Conservation (phyloP, 2,797 vertebrate species). For the Linurgus olivaceus region DNA sequence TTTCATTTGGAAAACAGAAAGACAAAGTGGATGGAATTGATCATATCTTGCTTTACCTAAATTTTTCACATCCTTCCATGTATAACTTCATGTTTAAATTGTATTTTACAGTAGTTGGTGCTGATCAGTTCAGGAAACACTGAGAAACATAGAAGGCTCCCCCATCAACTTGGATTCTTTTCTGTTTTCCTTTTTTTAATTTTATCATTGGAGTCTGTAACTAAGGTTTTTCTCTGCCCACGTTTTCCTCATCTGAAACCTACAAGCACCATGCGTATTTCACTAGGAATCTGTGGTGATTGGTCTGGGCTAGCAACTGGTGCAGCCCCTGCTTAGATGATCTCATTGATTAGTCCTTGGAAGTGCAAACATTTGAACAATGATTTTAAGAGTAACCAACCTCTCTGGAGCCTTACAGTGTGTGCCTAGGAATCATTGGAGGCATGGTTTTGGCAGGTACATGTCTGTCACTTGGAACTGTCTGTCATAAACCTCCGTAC, state of each 20-base stretch:
- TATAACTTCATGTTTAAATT: neutral
- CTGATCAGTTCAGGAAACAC: neutral
- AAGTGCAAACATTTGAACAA: conserved; percentile 26
- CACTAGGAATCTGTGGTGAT: neutral
- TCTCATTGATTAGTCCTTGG: neutral
- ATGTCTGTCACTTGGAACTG: neutral
- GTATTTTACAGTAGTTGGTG: neutral
- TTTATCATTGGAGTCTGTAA: neutral
- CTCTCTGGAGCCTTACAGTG: neutral
- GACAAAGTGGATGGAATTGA: neutral
- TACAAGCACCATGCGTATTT: neutral
- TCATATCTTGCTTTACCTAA: neutral
- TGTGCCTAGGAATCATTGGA: neutral
- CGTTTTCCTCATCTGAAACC: neutral
- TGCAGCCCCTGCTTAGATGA: neutral
- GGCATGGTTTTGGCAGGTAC: neutral
- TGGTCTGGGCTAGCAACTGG: neutral
- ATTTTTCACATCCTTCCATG: neutral
- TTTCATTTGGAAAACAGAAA: neutral
- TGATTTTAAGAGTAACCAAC: neutral
- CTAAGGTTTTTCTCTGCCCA: neutral
- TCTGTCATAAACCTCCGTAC: neutral
- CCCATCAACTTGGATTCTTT: neutral
- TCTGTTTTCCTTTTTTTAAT: neutral
- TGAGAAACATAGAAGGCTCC: neutral